Percentiles rank a stretch among this genome's conserved stretches.
Conservation (phyloP, 1,140 invertebrate genomes). For the Papilio xuthus region DNA sequence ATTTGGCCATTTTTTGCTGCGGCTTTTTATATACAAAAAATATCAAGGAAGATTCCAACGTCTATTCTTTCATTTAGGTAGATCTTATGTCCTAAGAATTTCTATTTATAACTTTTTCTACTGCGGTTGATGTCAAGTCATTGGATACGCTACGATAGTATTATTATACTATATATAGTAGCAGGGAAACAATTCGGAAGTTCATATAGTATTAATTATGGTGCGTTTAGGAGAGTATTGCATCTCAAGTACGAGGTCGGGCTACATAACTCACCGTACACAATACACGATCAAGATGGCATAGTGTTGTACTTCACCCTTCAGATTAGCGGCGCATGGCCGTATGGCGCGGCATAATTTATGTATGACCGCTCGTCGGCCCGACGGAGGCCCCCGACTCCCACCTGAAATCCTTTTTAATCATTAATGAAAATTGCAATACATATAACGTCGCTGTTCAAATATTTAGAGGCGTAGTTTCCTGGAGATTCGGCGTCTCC, state of each 20-base stretch:
- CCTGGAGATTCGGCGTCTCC: constrained; percentile 51
- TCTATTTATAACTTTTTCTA: too few species aligned
- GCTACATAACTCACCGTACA: constrained; percentile 18
- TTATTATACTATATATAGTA: not conserved
- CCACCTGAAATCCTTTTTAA: constrained; percentile 65
- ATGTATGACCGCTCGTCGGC: constrained; percentile 66
- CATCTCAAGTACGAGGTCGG: not conserved
- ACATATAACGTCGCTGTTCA: constrained; percentile 73
- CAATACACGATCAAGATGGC: constrained; percentile 4
- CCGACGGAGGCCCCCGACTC: constrained; percentile 47
- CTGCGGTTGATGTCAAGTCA: too few species aligned
- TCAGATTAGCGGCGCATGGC: constrained; percentile 60
- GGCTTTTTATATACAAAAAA: too few species aligned
- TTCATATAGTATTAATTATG: not conserved
- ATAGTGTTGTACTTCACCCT: constrained; percentile 39
- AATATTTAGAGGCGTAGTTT: constrained; percentile 75
- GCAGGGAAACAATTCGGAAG: not conserved
- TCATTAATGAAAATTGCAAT: constrained; percentile 79
- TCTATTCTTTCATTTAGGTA: too few species aligned
- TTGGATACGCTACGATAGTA: too few species aligned
- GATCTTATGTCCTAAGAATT: too few species aligned
- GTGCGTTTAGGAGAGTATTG: not conserved
- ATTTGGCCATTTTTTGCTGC: too few species aligned
- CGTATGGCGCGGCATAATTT: constrained; percentile 63
- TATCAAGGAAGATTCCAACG: too few species aligned